These are phyloP conservation scores for Ficedula albicollis DNA, from an alignment of 2,797 vertebrate species.

Conservation along the genomic window DNA sequence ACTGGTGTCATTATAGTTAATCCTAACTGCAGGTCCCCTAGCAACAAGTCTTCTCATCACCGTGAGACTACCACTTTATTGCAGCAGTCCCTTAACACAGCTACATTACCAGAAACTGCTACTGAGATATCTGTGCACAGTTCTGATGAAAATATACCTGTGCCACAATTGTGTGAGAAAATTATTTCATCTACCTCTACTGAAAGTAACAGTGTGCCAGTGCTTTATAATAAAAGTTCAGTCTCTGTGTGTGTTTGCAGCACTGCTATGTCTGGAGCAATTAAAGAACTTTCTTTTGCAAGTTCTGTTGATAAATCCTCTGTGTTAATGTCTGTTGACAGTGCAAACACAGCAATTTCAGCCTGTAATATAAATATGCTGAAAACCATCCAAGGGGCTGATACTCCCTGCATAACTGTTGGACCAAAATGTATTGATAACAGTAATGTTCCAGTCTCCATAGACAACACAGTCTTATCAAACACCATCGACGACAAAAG, in stretches of 20 bases:
- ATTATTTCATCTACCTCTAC: slow-evolving; percentile 82
- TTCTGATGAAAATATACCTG: slow-evolving; percentile 75
- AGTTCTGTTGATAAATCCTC: slow-evolving; percentile 80
- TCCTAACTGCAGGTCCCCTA: slow-evolving; percentile 84
- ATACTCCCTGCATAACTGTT: slow-evolving; percentile 75
- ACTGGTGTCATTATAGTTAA: slow-evolving; percentile 85
- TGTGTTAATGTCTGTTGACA: slow-evolving; percentile 82
- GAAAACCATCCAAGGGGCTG: slow-evolving; percentile 77
- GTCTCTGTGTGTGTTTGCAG: slow-evolving; percentile 77
- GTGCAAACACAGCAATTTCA: slow-evolving; percentile 72
- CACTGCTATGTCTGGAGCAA: slow-evolving; percentile 77
- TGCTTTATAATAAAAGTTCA: slow-evolving; percentile 79
- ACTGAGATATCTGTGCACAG: slow-evolving; percentile 73
- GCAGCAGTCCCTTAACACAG: slow-evolving; percentile 73
- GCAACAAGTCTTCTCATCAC: slow-evolving; percentile 76
- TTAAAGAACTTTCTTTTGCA: slow-evolving; percentile 80
- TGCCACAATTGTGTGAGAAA: slow-evolving; percentile 80
- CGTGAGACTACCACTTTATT: slow-evolving; percentile 72
- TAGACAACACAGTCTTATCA: slow-evolving; percentile 51
- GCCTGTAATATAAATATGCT: slow-evolving; percentile 78
- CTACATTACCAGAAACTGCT: slow-evolving; percentile 75
- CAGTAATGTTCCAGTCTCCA: slow-evolving; percentile 50
- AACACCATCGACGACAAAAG: slow-evolving; percentile 71
- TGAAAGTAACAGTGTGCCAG: slow-evolving; percentile 78
- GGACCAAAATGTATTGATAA: slow-evolving; percentile 80